Evolutionary conservation across 92 coral and sea anemone genomes (phyloP), one percentile per base, ranked within the genome.

Genomic region (Actinernus sp.): DNA sequence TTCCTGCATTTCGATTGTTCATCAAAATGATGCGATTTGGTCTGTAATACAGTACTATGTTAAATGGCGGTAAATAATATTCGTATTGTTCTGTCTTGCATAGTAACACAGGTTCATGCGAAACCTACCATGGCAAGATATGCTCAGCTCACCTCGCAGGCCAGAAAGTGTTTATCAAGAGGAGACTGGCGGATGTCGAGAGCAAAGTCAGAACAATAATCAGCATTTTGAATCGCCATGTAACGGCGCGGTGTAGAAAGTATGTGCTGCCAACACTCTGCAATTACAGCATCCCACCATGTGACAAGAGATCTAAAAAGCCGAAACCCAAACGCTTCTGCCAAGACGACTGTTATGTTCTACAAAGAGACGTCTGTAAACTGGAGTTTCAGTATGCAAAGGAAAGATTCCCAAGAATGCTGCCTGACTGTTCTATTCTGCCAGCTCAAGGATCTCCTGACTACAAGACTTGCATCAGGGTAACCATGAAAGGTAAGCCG

Each of bases 291-390:
- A 55, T 90, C 56, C 93, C 97, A 19, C 97, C 92, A 0, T 90
- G 97, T 28, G 93, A 81, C 59, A 21, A 2, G 49, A 16, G 76
- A 7, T 76, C 78, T 5, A 58, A 74, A 9, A 48, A 48, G 40
- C 84, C 97, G 0, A 76, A 66, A 37, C 85, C 88, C 28, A 68
- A 73, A 55, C 44, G 48, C 69, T 76, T 90, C 20, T 90, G 97
- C 24, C 88, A 49, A 38, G 97, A 86, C 22, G 97, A 90, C 53
- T 90, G 97, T 61, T 32, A 71, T 19, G 64, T 57, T 12, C 29
- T 90, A 19, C 79, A 90, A 73, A 76, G 65, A 13, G 60, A 71
- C 33, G 33, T 76, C 2, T 90, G 97, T 41, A 76, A 47, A 45
- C 0, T 9, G 14, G 97, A 90, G 52, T 90, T 86, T 25, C 25